Conservation (phyloP, 2,113 vertebrate species). For the Platysteira castanea region DNA sequence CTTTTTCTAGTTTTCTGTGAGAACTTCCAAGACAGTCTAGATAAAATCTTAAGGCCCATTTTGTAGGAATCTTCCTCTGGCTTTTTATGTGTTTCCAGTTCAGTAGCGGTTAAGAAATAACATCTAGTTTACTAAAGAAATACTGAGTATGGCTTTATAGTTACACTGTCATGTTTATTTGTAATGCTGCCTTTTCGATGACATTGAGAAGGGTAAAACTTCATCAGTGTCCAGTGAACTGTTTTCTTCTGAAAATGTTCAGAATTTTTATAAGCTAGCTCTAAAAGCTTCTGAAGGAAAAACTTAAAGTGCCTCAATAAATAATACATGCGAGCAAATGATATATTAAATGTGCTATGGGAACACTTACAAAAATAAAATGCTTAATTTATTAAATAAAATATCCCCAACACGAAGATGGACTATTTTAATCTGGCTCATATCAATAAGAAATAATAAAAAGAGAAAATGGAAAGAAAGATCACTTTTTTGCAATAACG, state of each 20-base stretch:
- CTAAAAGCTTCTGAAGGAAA: slow-evolving; percentile 52
- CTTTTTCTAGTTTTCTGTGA: slow-evolving; percentile 3
- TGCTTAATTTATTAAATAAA: slow-evolving; percentile 69
- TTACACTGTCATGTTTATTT: slow-evolving; percentile 69
- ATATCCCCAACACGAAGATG: slow-evolving; percentile 63
- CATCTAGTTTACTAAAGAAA: slow-evolving; percentile 65
- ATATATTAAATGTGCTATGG: slow-evolving; percentile 61
- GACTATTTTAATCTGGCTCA: slow-evolving; percentile 64
- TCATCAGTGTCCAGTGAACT: slow-evolving; percentile 42
- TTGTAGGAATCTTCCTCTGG: slow-evolving; percentile 59
- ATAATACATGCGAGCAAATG: slow-evolving; percentile 59
- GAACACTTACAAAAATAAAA: slow-evolving; percentile 72
- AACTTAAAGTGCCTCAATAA: slow-evolving; percentile 64
- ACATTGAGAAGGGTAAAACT: slow-evolving; percentile 60
- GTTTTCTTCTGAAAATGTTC: slow-evolving; percentile 44
- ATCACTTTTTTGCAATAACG: slow-evolving; percentile 62
- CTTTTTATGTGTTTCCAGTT: slow-evolving; percentile 55
- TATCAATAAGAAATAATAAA: slow-evolving; percentile 51
- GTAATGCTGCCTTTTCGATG: slow-evolving; percentile 47
- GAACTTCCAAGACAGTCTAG: slow-evolving; percentile 39
- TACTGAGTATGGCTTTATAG: slow-evolving; percentile 74
- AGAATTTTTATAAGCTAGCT: slow-evolving; percentile 50
- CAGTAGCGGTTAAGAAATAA: slow-evolving; percentile 65
- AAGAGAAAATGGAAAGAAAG: slow-evolving; percentile 52
- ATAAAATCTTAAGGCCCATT: slow-evolving; percentile 61